Evolutionary conservation across 2,888 invertebrate genomes (phyloP), one percentile per base, ranked within the genome.

Genomic region (Aelia acuminata): DNA sequence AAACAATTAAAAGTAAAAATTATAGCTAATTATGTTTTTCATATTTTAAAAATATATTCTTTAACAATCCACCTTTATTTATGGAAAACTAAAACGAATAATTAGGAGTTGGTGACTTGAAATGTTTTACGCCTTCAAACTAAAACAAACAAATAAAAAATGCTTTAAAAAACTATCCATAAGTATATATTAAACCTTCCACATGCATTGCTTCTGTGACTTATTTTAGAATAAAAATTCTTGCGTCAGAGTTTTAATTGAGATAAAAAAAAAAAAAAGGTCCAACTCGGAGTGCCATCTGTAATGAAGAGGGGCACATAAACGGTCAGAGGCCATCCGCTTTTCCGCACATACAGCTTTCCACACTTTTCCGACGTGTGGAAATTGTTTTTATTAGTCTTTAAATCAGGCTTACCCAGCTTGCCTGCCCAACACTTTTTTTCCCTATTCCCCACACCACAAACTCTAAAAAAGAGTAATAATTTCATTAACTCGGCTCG

Each of bases 311-410:
- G 57, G n/a, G 20, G 63, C 18, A 70, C 35, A 15, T 70, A 70
- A 70, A 70, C 7, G 31, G 31, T 18, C 31, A 70, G 63, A 10
- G 20, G 1, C 18, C 57, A 57, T 26, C 57, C 63, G 35, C 18
- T 70, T 70, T 70, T 70, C 63, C 63, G 35, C 63, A 70, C 63
- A 31, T 70, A 70, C 63, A 18, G 63, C 63, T 35, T 70, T 35
- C 63, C 63, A 5, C 18, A 35, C 63, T 70, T 70, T 70, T 70
- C 35, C 35, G 18, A 35, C 63, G 18, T 35, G 31, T 70, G 63
- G 18, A 70, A 70, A 70, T 70, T 70, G 63, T 70, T 70, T 70
- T 70, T 70, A 70, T 31, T 70, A 70, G 63, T 20, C 63, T 70
- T 70, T 70, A 70, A 70, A 70, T 70, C 63, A 70, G 63, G 31